Evolutionary conservation across 2,113 vertebrate species (phyloP), one percentile per base, ranked within the genome.

Genomic region (Picathartes gymnocephalus): DNA sequence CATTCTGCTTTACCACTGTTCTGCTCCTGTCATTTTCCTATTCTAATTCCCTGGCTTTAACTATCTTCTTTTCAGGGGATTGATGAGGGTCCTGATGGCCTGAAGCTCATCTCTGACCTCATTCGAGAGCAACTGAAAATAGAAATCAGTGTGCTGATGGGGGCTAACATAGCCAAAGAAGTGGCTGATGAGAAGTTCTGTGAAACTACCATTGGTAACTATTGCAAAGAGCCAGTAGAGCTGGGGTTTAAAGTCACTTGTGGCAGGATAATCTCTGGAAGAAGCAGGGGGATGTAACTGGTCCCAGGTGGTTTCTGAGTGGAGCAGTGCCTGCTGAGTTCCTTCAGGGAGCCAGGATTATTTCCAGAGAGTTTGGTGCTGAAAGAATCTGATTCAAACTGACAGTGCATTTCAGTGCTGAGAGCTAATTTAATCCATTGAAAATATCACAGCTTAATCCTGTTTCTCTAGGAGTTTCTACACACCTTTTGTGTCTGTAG

Each of bases 131-230:
- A 98, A 65, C 98, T 99, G 74, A 97, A 97, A 62, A 98, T 99
- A 20, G 98, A 99, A 27, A 96, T 98, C 83, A 98, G 98, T 6
- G 98, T 99, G 78, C 97, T 98, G 30, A 99, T 99, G 98, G 98
- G 98, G 25, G 98, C 98, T 65, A 99, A 98, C 97, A 99, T 98
- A 37, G 98, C 98, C 86, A 98, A 47, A 47, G 98, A 99, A 94
- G 98, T 99, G 93, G 99, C 98, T 3, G 98, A 98, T 5, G 98
- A 98, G 95, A 98, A 99, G 94, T 98, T 98, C 96, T 99, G 98
- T 40, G 98, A 99, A 97, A 98, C 98, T 57, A 99, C 98, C 65
- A 98, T 99, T 5, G 98, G 98, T 99, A 89, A 96, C 81, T 89
- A 80, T 37, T 23, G 37, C 68, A 69, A 64, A 85, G 68, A 76